phyloP scores from a whole-genome alignment of 2,797 vertebrate genomes.

The Sebastolobus alascanus region DNA sequence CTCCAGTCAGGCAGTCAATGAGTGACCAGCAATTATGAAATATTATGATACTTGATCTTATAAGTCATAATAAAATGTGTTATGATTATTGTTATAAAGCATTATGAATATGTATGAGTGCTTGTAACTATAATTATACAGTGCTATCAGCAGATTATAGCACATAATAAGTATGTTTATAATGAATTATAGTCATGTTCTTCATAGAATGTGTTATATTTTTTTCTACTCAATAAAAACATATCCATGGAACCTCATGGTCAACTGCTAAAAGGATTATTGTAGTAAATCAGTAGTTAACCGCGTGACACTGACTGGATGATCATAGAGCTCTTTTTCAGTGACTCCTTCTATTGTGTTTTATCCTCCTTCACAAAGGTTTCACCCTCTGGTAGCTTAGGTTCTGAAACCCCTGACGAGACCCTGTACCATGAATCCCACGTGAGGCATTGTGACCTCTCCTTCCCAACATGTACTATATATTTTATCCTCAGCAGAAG shows the following conservation, averaged over 20 bases:
- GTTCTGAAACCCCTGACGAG: background rate
- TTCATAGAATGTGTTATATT: background rate
- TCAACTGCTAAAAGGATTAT: background rate
- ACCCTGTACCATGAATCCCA: background rate
- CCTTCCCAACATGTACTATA: background rate
- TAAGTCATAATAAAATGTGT: background rate
- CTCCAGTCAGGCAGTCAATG: constrained; percentile 86
- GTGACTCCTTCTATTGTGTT: background rate
- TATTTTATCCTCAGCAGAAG: background rate
- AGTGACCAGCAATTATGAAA: background rate
- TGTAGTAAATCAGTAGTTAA: background rate
- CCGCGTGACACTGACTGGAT: background rate
- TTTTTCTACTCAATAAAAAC: background rate
- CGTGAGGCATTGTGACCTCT: background rate
- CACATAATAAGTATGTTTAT: background rate
- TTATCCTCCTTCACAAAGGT: background rate
- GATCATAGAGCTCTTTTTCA: background rate
- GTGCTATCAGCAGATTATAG: background rate
- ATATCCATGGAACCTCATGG: background rate
- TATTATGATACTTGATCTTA: background rate
- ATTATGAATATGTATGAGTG: background rate
- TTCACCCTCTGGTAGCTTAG: background rate
- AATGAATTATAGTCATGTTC: background rate
- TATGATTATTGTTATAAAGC: background rate
- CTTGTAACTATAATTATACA: background rate